Percentiles rank a stretch among this genome's conserved stretches.
Evolutionary conservation across 2,113 vertebrate species (phyloP).

Genomic region (Mus pahari): DNA sequence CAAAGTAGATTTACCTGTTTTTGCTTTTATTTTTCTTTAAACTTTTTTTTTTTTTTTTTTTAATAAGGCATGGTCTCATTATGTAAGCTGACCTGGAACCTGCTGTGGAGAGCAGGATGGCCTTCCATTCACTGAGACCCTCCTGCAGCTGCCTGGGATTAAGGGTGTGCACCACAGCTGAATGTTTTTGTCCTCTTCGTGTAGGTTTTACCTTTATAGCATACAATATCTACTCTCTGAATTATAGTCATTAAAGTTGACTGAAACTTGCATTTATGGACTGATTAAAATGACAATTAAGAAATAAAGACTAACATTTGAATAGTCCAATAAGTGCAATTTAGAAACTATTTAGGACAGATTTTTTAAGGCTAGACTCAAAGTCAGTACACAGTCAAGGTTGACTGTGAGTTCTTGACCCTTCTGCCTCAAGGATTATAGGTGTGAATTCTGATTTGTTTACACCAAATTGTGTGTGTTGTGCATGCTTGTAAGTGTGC

Average conservation of each 20-base stretch:
- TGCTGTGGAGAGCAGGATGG: neutral
- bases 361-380: neutral
- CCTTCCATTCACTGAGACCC: neutral
- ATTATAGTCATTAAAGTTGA: conserved; percentile 34
- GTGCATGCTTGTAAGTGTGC: neutral
- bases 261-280: neutral
- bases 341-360: neutral
- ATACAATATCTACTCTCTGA: conserved; percentile 31
- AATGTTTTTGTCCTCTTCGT: neutral
- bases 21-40: neutral
- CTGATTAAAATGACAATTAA: conserved; percentile 47
- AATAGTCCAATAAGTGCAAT: conserved; percentile 45
- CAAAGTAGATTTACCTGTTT: neutral
- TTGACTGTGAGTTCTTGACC: neutral
- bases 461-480: neutral
- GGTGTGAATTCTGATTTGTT: neutral
- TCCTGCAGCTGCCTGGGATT: neutral
- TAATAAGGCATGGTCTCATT: neutral
- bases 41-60: neutral
- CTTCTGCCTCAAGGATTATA: neutral
- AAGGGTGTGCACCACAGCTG: neutral
- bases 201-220: conserved; percentile 20
- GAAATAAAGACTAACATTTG: conserved; percentile 19
- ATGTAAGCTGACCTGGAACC: neutral
- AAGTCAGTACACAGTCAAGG: neutral